phyloP scores from a whole-genome alignment of 23 tunicate genomes.

The Phallusia fumigata region DNA sequence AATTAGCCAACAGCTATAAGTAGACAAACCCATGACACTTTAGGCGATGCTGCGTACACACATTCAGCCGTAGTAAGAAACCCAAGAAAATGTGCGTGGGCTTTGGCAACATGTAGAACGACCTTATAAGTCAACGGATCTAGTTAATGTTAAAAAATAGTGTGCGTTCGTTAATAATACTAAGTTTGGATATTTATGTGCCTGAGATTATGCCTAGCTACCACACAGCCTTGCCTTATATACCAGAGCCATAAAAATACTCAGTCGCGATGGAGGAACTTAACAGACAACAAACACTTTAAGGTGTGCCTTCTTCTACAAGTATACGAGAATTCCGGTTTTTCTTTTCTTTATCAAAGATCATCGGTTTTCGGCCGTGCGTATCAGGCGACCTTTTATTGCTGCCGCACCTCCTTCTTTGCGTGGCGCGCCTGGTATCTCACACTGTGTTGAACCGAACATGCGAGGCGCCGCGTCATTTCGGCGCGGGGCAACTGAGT shows the following conservation, averaged over 20 bases:
- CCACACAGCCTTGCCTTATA: too few relatives aligned
- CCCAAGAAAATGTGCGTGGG: not conserved
- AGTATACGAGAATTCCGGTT: not conserved
- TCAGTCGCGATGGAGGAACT: too few relatives aligned
- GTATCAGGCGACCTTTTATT: not conserved
- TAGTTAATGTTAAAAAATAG: too few relatives aligned
- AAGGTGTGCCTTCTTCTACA: not conserved
- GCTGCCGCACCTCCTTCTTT: not conserved
- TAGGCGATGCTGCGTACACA: not conserved
- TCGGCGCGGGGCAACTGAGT: not conserved
- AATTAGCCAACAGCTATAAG: not conserved
- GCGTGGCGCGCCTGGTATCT: not conserved
- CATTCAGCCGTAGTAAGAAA: not conserved
- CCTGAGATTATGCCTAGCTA: too few relatives aligned
- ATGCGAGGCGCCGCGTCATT: not conserved
- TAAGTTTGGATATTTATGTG: too few relatives aligned
- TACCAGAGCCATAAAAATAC: too few relatives aligned
- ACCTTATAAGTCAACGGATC: too few relatives aligned
- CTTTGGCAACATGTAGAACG: too few relatives aligned
- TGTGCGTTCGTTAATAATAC: too few relatives aligned
- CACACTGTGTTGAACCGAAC: too few relatives aligned
- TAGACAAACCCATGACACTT: not conserved
- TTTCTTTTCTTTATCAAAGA: not conserved
- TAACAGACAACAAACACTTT: not conserved
- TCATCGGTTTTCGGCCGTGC: not conserved